Conservation (phyloP, 2,113 vertebrate genomes). For the Oreochromis tanganicae region DNA sequence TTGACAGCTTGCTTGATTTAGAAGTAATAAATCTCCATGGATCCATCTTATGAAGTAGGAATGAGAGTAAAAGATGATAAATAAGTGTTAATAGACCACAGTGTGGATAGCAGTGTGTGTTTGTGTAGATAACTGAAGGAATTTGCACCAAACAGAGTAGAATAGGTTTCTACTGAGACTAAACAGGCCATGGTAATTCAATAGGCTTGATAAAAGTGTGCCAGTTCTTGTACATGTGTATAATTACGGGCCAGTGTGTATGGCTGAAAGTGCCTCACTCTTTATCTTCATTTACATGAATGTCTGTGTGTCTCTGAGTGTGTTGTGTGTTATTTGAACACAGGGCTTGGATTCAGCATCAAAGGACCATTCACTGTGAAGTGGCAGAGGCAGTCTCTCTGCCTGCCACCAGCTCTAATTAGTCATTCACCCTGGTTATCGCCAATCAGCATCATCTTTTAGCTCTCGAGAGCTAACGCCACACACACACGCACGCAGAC, state of each 20-base stretch:
- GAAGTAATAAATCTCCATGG: background rate
- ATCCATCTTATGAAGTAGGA: background rate
- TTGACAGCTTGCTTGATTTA: background rate
- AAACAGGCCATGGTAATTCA: background rate
- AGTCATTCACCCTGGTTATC: constrained; percentile 55
- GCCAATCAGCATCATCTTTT: constrained; percentile 50
- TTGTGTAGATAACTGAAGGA: background rate
- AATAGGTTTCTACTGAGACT: background rate
- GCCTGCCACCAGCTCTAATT: constrained; percentile 59
- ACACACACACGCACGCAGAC: background rate
- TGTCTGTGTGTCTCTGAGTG: background rate
- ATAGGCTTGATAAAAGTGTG: background rate
- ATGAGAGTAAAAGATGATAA: background rate
- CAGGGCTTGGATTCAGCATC: constrained; percentile 43
- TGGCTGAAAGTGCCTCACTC: background rate
- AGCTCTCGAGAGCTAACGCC: constrained; percentile 18
- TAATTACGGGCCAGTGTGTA: constrained; percentile 7
- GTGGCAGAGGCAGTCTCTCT: constrained; percentile 39
- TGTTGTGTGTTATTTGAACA: constrained; percentile 13
- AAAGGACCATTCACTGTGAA: constrained; percentile 59
- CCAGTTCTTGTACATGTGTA: constrained; percentile 8
- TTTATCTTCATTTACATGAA: background rate
- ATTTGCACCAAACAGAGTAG: background rate
- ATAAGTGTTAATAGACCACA: background rate
- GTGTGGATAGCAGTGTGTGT: background rate